Evolutionary conservation across 2,113 vertebrate species (phyloP), one percentile per base, ranked within the genome.

Genomic region (Cheilinus undulatus): DNA sequence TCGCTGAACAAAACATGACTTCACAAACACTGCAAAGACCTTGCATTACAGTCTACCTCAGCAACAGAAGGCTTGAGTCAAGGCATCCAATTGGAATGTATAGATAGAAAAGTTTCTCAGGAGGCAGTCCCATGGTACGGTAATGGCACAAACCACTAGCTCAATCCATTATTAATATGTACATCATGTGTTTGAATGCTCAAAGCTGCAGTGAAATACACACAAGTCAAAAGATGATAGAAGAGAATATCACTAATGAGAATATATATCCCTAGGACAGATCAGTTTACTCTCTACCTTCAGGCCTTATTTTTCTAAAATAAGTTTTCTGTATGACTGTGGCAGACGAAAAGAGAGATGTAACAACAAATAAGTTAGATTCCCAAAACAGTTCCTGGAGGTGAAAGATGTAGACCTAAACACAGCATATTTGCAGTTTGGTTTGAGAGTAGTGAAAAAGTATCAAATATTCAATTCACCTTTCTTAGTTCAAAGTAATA

Each of bases 41-140:
- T 63, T 49, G 14, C 40, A 77, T 27, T 52, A 75, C 77, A 40
- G 70, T 73, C 68, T 77, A 50, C 78, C 58, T 64, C 69, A 62
- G 64, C 40, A 61, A 70, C 56, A 76, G 70, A 83, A 80, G 63
- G 75, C 60, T 88, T 10, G 40, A 88, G 74, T 87, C 78, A 93
- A 93, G 90, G 90, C 92, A 91, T 91, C 89, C 86, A 65, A 78
- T 84, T 93, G 93, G 93, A 94, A 94, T 94, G 92, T 94, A 82
- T 85, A 65, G 78, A 87, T 86, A 88, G 86, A 86, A 89, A 92
- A 56, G 75, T 80, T 79, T 87, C 65, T 90, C 84, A 67, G 76
- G 84, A 91, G 89, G 90, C 89, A 85, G 86, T 86, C 88, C 86
- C 77, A 70, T 74, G 79, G 76, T 80, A 72, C 69, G 56, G 69